Evolutionary conservation across 2,888 invertebrate genomes (phyloP).

Genomic region (Nysson spinosus): DNA sequence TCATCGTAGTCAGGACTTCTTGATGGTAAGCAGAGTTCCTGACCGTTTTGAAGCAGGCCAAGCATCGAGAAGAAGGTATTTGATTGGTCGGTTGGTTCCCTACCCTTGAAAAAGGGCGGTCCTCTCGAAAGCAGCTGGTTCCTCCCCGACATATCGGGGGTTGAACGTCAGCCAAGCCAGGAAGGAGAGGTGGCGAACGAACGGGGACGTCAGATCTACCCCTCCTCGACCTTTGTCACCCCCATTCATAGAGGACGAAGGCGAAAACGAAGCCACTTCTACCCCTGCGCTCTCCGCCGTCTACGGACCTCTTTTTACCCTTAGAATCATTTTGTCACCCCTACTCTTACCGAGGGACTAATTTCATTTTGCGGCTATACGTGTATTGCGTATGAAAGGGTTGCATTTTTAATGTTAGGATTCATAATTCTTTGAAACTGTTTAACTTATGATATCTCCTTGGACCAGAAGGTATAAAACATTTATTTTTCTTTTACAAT

Average conservation of each 20-base stretch:
- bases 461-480: too few species aligned
- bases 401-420: background rate
- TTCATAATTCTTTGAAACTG: background rate
- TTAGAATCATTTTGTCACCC: constrained; percentile 1
- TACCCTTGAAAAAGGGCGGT: constrained; percentile 67
- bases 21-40: constrained; percentile 58
- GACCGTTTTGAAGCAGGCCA: constrained; percentile 38
- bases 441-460: too few species aligned
- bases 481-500: too few species aligned
- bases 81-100: constrained; percentile 65
- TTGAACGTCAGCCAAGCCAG: constrained; percentile 49
- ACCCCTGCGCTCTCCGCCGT: constrained; percentile 24
- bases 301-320: constrained; percentile 16
- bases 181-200: constrained; percentile 33
- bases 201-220: constrained; percentile 38
- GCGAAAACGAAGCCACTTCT: constrained; percentile 53
- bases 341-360: constrained; percentile 2
- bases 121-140: constrained; percentile 42
- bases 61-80: constrained; percentile 38
- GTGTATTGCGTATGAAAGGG: background rate
- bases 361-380: constrained; percentile 2
- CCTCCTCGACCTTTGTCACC: constrained; percentile 26
- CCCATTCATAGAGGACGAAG: constrained; percentile 42
- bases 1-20: constrained; percentile 68
- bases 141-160: constrained; percentile 48